Conservation (phyloP, 1,140 invertebrate genomes). For the Latrodectus geometricus region DNA sequence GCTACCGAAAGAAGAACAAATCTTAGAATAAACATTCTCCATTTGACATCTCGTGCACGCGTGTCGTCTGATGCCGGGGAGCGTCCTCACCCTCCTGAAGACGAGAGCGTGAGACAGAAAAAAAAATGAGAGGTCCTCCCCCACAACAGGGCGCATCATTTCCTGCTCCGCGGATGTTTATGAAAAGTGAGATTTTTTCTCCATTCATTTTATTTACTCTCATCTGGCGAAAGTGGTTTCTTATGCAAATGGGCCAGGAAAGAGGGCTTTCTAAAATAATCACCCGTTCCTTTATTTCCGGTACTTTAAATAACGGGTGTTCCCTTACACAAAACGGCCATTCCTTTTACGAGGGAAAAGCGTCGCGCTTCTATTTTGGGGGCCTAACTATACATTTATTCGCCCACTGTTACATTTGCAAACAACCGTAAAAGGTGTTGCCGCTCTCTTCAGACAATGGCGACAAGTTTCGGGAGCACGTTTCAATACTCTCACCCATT, state of each 20-base stretch:
- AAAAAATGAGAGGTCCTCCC: neutral
- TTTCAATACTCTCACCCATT: too few relatives aligned
- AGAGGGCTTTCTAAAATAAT: slow-evolving; percentile 35
- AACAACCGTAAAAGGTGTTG: neutral
- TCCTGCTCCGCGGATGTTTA: neutral
- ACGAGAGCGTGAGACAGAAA: neutral
- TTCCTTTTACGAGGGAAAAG: neutral
- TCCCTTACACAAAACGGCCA: slow-evolving; percentile 15
- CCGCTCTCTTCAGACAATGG: neutral
- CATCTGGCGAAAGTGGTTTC: neutral
- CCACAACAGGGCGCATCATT: neutral
- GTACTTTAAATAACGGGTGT: slow-evolving; percentile 43
- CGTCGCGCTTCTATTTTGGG: neutral
- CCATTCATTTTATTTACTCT: neutral
- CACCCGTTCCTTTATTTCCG: slow-evolving; percentile 44
- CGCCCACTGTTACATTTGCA: neutral
- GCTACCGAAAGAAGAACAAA: too few relatives aligned
- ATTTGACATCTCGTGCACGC: neutral
- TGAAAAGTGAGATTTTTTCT: neutral
- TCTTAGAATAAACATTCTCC: neutral
- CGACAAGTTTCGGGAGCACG: too few relatives aligned
- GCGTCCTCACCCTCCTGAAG: neutral
- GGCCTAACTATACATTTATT: neutral
- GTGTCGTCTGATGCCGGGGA: neutral
- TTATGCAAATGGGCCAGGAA: neutral